Base-by-base conservation (phyloP, 2,797 vertebrate genomes). In the Danio kyathit region DNA sequence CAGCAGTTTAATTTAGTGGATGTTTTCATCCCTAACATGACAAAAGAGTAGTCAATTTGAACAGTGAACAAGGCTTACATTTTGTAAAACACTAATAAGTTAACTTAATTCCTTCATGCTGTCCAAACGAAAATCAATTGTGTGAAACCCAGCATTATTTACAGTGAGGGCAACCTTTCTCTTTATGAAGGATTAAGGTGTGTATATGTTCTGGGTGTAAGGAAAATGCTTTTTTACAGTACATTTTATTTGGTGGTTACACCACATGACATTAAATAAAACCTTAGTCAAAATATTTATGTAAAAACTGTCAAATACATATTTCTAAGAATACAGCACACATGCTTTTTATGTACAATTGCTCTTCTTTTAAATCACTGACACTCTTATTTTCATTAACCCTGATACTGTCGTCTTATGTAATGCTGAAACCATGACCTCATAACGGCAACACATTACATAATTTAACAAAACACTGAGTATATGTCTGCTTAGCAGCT, bases 391-490 rank as follows among this genome's bases (percentile, higher is more conserved):
- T 73, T 71, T 56, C 69, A 43, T 43, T 54, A 2, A 19, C 69
- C n/a, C 38, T 69, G 64, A 79, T 70, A 71, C n/a, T 61, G 56
- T 78, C 54, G 41, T 46, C 52, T 57, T 70, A 60, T 16, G 76
- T 52, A 70, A 79, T 57, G 6, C 57, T 7, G 5, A 71, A 79
- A 52, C 60, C 19, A 66, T 80, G 60, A 74, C 49, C 49, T 65
- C 79, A 74, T 57, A 40, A 74, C 5, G 29, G 19, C 51, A 57
- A 80, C 48, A 73, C 46, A 65, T 74, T 74, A 41, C 49, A 66
- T 74, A 40, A 80, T 65, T 74, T 65, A 65, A 59, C 70, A 46
- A 80, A 80, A 80, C 60, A 80, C 11, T 65, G 51, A 56, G 70
- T 57, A 46, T 65, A 73, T 12, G 49, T 70, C 78, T 56, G 46